Evolutionary conservation across 92 coral and sea anemone species (phyloP).

Genomic region (Siderastrea siderea): DNA sequence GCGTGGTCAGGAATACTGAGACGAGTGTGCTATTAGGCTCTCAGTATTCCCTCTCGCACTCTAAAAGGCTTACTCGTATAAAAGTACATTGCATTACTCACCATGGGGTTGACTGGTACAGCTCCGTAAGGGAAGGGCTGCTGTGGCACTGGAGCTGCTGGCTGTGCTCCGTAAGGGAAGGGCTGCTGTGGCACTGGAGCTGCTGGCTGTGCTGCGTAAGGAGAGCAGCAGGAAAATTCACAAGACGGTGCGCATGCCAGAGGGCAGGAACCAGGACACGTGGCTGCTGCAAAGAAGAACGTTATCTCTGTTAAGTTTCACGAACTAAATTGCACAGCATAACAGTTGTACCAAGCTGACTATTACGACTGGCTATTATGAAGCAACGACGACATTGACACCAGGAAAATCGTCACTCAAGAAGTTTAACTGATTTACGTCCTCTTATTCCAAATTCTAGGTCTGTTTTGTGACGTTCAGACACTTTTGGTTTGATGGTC

Average conservation of each 20-base stretch:
- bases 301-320: neutral
- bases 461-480: too few species aligned
- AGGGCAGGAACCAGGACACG: slow-evolving; percentile 78
- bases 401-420: too few species aligned
- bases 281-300: slow-evolving; percentile 11
- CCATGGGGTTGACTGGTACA: slow-evolving; percentile 37
- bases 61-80: neutral
- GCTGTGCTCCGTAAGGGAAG: slow-evolving; percentile 38
- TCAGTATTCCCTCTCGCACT: neutral
- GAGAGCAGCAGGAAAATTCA: slow-evolving; percentile 72
- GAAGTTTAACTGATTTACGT: too few species aligned
- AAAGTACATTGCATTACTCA: neutral
- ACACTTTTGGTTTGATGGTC: too few species aligned
- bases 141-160: slow-evolving; percentile 37
- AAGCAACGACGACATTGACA: too few species aligned
- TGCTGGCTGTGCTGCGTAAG: slow-evolving; percentile 50
- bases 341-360: too few species aligned
- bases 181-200: slow-evolving; percentile 49
- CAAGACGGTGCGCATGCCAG: slow-evolving; percentile 82
- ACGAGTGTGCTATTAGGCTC: too few species aligned
- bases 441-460: too few species aligned
- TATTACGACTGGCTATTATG: too few species aligned
- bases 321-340: neutral
- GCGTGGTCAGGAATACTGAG: too few species aligned
- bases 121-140: slow-evolving; percentile 55